A percentile compares a stretch with the other conserved stretches of the same genome.
Conservation (phyloP, 1,140 invertebrate genomes). For the Sinella curviseta region DNA sequence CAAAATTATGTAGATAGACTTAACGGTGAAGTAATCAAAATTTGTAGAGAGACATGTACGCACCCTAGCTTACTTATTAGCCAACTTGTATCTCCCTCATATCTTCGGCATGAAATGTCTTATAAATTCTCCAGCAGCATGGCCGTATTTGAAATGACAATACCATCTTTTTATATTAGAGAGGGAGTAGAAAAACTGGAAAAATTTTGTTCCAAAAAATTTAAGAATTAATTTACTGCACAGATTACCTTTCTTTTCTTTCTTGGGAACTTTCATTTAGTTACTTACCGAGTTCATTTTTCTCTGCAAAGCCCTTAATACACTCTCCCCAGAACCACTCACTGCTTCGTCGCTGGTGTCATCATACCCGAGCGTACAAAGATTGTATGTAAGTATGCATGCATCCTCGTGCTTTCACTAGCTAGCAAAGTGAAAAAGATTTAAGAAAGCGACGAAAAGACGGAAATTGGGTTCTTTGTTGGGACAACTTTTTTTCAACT, state of each 20-base stretch:
- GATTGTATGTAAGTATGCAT: no score
- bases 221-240: slow-evolving; percentile 23
- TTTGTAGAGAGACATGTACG: no score
- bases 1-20: no score
- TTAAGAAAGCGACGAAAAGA: not conserved
- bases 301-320: not conserved
- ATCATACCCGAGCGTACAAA: no score
- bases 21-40: no score
- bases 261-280: not conserved
- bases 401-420: no score
- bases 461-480: slow-evolving; percentile 16
- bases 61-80: not conserved
- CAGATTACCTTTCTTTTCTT: slow-evolving; percentile 11
- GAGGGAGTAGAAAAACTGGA: not conserved
- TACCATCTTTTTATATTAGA: not conserved
- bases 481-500: slow-evolving; percentile 8
- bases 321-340: no score
- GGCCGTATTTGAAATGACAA: no score
- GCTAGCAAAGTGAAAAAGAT: not conserved
- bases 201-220: slow-evolving; percentile 13
- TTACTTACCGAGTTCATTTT: not conserved
- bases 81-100: no score
- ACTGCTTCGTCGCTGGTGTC: no score
- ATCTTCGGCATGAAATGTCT: no score
- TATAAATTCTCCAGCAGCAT: no score